phyloP scores from a whole-genome alignment of 2,888 invertebrate species.

The Petrolisthes manimaculis region DNA sequence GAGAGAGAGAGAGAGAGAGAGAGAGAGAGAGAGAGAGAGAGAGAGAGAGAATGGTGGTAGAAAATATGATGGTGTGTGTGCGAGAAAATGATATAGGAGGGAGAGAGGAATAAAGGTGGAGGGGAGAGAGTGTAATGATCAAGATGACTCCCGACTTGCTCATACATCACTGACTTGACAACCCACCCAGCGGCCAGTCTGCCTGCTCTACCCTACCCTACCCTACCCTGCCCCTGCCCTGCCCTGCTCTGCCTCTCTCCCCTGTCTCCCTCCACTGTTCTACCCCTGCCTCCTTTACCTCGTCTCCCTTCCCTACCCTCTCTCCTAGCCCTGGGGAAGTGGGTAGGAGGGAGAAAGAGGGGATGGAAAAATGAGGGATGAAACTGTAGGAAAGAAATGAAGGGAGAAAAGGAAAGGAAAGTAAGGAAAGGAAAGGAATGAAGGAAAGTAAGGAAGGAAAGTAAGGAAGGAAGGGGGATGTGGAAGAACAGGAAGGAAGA shows the following conservation, averaged over 20 bases:
- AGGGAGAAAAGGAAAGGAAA: background rate
- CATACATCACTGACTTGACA: conserved; percentile 24
- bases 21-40: background rate
- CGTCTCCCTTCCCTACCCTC: too few relatives aligned
- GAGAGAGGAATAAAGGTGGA: conserved; percentile 24
- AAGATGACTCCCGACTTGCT: conserved; percentile 9
- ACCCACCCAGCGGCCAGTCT: conserved; percentile 25
- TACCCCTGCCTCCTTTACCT: too few relatives aligned
- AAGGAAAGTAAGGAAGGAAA: background rate
- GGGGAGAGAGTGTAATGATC: conserved; percentile 2
- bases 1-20: background rate
- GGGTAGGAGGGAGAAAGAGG: too few relatives aligned
- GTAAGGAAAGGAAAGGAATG: background rate
- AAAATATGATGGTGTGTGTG: too few relatives aligned
- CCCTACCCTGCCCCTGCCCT: too few relatives aligned
- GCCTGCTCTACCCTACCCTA: conserved; percentile 13
- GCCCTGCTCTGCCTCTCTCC: too few relatives aligned
- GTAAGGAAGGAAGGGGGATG: background rate
- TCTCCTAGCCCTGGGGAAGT: too few relatives aligned
- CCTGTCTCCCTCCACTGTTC: too few relatives aligned
- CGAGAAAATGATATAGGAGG: too few relatives aligned
- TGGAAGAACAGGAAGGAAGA: background rate
- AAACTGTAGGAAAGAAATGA: background rate
- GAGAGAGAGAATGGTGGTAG: background rate
- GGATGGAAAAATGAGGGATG: background rate